Conservation (phyloP, 2,888 invertebrate genomes). For the Caenorhabditis sp. region DNA sequence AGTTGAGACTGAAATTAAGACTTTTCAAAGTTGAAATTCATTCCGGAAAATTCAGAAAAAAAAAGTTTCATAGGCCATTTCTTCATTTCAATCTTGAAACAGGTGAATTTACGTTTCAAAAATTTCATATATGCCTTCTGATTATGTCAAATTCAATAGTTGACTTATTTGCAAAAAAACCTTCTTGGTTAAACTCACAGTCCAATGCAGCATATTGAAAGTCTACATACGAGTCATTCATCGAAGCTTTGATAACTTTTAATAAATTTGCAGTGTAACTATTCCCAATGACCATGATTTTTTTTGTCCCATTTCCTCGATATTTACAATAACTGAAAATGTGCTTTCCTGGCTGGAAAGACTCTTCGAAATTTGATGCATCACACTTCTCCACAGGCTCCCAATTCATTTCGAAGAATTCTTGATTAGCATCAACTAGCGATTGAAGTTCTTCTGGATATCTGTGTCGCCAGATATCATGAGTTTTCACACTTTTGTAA, state of each 20-base stretch:
- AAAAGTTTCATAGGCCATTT: too few relatives aligned
- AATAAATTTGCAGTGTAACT: slow-evolving; percentile 20
- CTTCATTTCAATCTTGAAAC: too few relatives aligned
- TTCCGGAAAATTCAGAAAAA: too few relatives aligned
- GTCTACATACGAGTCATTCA: slow-evolving; percentile 21
- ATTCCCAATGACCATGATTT: slow-evolving; percentile 28
- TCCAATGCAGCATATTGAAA: slow-evolving; percentile 14
- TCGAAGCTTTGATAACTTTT: slow-evolving; percentile 11
- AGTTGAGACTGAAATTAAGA: too few relatives aligned
- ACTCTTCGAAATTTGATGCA: background rate
- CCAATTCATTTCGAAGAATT: slow-evolving; percentile 9
- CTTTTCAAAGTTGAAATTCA: too few relatives aligned
- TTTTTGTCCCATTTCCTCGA: slow-evolving; percentile 16
- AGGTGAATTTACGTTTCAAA: too few relatives aligned
- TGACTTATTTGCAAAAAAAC: too few relatives aligned
- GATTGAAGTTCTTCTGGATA: slow-evolving; percentile 5
- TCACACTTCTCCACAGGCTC: slow-evolving; percentile 10
- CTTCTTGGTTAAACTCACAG: slow-evolving; percentile 17
- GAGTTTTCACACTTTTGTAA: slow-evolving; percentile 8
- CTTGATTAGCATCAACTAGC: slow-evolving; percentile 7
- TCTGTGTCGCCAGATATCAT: slow-evolving; percentile 5
- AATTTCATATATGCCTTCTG: too few relatives aligned
- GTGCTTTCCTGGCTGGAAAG: background rate
- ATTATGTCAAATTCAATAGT: too few relatives aligned
- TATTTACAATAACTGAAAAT: slow-evolving; percentile 12